phyloP scores from a whole-genome alignment of 1,140 invertebrate species.

The Neodiprion virginianus region DNA sequence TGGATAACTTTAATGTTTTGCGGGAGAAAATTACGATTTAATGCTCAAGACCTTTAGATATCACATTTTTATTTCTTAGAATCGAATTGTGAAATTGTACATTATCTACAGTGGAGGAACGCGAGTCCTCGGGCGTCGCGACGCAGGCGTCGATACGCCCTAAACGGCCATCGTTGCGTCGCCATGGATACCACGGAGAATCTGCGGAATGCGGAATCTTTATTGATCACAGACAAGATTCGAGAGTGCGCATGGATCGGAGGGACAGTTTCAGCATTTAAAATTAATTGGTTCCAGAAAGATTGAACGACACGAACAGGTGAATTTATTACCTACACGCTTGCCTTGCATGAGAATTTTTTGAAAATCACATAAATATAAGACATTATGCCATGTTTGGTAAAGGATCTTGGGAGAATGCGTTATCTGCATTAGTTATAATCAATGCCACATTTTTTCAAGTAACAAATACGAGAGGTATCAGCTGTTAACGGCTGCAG shows the following conservation, averaged over 20 bases:
- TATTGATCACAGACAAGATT: conserved; percentile 37
- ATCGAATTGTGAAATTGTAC: too few relatives aligned
- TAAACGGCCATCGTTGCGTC: conserved; percentile 50
- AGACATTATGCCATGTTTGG: neutral
- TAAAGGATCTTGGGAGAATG: conserved; percentile 5
- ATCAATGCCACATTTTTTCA: neutral
- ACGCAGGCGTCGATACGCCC: conserved; percentile 49
- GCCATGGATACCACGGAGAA: conserved; percentile 51
- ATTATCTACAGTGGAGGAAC: too few relatives aligned
- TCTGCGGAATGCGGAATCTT: conserved; percentile 41
- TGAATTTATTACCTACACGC: too few relatives aligned
- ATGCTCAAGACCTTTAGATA: too few relatives aligned
- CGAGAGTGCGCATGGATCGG: too few relatives aligned
- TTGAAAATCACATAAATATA: too few relatives aligned
- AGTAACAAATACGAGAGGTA: conserved; percentile 27
- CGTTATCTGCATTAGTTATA: neutral
- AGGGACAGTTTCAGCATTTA: too few relatives aligned
- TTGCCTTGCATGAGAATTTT: too few relatives aligned
- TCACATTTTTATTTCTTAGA: too few relatives aligned
- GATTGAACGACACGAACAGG: neutral
- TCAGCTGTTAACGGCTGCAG: neutral
- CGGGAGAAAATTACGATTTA: too few relatives aligned
- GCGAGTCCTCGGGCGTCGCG: conserved; percentile 8
- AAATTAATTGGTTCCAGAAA: conserved; percentile 2
- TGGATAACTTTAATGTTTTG: too few relatives aligned